Evolutionary conservation across 2,888 invertebrate species (phyloP).

Genomic region (Rhamnusium bicolor): DNA sequence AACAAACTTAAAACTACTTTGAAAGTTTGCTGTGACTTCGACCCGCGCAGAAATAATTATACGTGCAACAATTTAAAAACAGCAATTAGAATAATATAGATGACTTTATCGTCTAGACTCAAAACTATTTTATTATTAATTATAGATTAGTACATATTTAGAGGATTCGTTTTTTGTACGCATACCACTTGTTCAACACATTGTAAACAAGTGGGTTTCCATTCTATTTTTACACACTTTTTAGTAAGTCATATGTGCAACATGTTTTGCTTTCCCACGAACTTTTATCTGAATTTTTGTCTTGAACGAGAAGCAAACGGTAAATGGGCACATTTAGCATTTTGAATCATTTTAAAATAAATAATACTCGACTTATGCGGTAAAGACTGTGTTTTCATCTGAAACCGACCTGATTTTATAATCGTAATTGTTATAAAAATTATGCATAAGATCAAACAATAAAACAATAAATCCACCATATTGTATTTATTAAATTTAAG

Average conservation of each 20-base stretch:
- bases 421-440: background rate
- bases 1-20: no score
- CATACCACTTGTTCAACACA: background rate
- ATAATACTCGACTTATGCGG: background rate
- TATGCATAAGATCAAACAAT: background rate
- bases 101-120: background rate
- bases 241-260: background rate
- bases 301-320: background rate
- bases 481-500: no score
- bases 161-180: background rate
- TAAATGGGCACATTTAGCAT: background rate
- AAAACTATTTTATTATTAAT: background rate
- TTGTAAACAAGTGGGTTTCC: background rate
- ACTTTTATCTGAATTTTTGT: background rate
- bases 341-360: background rate
- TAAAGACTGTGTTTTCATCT: background rate
- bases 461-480: background rate
- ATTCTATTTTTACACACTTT: background rate
- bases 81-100: no score
- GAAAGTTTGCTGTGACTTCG: no score
- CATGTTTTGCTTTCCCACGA: background rate
- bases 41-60: no score
- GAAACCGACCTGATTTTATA: no score
- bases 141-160: background rate
- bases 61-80: no score